Base-by-base conservation (phyloP, 1,140 invertebrate genomes). In the Eriocheir sinensis region DNA sequence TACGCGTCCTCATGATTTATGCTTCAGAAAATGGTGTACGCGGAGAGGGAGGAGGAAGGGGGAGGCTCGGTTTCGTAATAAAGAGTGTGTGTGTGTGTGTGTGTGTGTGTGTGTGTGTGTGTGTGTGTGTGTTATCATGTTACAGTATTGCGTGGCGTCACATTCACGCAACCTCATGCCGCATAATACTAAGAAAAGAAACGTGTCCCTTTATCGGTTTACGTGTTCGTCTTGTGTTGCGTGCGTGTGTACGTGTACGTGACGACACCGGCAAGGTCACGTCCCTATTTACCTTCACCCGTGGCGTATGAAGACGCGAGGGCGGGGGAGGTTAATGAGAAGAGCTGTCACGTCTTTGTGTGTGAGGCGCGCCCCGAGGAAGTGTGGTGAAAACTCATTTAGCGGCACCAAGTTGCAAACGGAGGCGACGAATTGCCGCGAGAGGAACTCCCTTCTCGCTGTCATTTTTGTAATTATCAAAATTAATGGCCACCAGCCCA, bases 381-480 rank as follows among this genome's bases (percentile, higher is more conserved):
- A 72, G 60, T 32, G 30, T 53, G 21, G 44, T 72, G 89, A 53
- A 91, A 91, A 36, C 89, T 91, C 89, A 91, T 79, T 91, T 91
- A 91, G 21, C 44, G 27, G 80, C 91, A 0, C 40, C 6, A 41
- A 85, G 81, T 53, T 86, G 91, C 80, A 93, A 86, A 81, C 81
- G n/a, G 80, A 93, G 91, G 32, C 91, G 72, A 93, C 79, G 91
- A 93, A 93, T 85, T 93, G 91, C 91, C 53, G 53, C 81, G 80
- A 93, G 91, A 44, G 41, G 80, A 48, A 93, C 91, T 85, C 91
- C 91, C 91, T 93, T 48, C 91, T 86, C 91, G 34, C 91, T 93
- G 81, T 93, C 91, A 93, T 93, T 93, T 93, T 93, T 83, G 91
- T 93, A 83, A 93, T 93, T 93, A 93, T 93, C 91, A 85, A 85